Percentiles rank a stretch among this genome's conserved stretches.
Evolutionary conservation across 2,888 invertebrate genomes (phyloP).

Genomic region (Drosophila lacicola): DNA sequence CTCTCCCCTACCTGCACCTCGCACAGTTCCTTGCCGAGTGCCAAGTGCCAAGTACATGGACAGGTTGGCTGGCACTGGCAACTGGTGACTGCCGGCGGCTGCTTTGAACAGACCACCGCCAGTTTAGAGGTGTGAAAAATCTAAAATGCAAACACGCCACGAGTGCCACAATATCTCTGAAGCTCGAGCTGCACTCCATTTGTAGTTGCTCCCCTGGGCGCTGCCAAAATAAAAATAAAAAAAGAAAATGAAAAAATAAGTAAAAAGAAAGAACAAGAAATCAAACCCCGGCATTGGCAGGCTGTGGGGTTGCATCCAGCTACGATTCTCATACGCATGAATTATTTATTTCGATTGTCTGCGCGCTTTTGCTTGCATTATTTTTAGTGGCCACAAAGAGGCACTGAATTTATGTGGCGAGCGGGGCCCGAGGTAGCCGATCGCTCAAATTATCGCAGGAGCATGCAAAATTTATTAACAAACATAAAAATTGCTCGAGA

Average conservation of each 20-base stretch:
- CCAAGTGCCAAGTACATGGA: constrained; percentile 60
- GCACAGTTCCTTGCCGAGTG: constrained; percentile 51
- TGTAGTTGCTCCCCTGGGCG: constrained; percentile 76
- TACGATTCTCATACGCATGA: constrained; percentile 63
- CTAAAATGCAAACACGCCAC: constrained; percentile 77
- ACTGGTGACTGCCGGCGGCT: constrained; percentile 63
- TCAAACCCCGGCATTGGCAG: constrained; percentile 8
- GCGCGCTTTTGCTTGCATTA: constrained; percentile 52
- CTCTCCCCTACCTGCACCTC: neutral
- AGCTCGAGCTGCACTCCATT: constrained; percentile 62
- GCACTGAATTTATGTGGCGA: constrained; percentile 46
- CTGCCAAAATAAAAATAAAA: constrained; percentile 45
- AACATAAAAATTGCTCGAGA: constrained; percentile 75
- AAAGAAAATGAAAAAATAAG: constrained; percentile 3
- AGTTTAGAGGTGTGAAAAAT: constrained; percentile 75
- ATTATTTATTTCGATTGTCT: constrained; percentile 79
- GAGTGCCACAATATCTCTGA: constrained; percentile 31
- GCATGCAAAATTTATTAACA: constrained; percentile 82
- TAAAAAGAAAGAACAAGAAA: constrained; percentile 7
- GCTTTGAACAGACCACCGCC: constrained; percentile 77
- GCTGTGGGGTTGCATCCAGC: constrained; percentile 17
- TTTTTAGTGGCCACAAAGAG: constrained; percentile 66
- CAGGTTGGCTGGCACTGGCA: constrained; percentile 52
- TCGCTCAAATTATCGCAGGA: constrained; percentile 73
- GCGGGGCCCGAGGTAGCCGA: constrained; percentile 23